A percentile compares a stretch with the other conserved stretches of the same genome.
These are phyloP conservation scores for Litocranius walleri DNA, from an alignment of 2,113 vertebrate species.

Conservation along the genomic window DNA sequence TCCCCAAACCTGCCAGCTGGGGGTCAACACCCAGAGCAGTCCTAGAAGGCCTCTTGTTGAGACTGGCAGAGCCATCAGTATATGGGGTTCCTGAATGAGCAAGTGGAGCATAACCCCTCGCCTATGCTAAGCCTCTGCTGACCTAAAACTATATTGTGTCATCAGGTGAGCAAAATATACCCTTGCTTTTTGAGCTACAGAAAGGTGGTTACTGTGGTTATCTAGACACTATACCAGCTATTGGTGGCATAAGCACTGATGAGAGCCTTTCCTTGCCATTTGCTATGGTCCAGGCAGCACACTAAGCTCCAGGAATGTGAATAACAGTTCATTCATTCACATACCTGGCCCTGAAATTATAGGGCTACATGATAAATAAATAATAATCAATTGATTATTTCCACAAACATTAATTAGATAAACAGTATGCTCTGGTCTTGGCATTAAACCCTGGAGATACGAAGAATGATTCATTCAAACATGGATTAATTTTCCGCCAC, in stretches of 20 bases:
- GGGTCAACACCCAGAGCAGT: background rate
- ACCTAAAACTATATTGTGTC: background rate
- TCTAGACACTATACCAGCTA: too few relatives aligned
- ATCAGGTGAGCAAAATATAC: background rate
- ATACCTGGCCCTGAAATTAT: background rate
- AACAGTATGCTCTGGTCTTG: background rate
- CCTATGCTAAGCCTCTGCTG: background rate
- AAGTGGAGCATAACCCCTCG: background rate
- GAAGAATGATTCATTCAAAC: background rate
- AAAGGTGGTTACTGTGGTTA: background rate
- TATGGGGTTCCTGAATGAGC: background rate
- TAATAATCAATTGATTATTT: background rate
- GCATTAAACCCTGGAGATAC: background rate
- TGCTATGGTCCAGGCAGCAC: rapidly evolving
- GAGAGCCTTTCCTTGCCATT: background rate
- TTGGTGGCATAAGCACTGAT: too few relatives aligned
- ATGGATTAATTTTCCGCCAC: background rate
- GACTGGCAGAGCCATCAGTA: background rate
- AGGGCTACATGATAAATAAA: background rate
- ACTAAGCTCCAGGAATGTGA: background rate
- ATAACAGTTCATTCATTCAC: background rate
- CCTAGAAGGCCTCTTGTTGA: background rate
- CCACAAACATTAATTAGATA: background rate
- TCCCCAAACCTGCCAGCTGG: background rate
- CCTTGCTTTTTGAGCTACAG: background rate